These are phyloP conservation scores for Globia sparganii DNA, from an alignment of 2,888 invertebrate genomes.

Conservation along the genomic window DNA sequence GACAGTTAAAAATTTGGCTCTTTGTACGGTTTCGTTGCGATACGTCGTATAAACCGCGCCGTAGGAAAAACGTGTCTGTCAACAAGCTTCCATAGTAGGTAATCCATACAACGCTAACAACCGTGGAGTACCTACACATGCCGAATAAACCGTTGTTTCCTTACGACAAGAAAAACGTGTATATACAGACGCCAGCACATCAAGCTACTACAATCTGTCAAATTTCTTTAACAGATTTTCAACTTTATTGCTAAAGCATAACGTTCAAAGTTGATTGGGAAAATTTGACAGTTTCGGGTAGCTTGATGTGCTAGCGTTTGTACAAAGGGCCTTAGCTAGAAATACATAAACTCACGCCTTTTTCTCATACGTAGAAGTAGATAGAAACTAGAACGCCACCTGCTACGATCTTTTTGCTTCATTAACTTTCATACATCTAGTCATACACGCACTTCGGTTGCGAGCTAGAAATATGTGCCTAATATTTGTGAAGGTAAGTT, in stretches of 20 bases:
- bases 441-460: background rate
- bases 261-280: no score
- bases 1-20: background rate
- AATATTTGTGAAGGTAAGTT: background rate
- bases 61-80: background rate
- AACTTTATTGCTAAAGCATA: no score
- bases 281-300: no score
- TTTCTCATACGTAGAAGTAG: background rate
- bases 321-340: background rate
- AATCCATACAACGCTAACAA: background rate
- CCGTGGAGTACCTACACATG: no score
- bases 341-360: background rate
- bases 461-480: background rate
- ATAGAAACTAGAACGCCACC: background rate
- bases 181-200: background rate
- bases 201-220: no score
- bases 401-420: background rate
- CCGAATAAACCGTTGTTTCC: background rate
- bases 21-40: background rate
- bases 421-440: background rate
- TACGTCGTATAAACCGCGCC: background rate
- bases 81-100: background rate
- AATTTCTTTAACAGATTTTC: no score
- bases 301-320: no score
- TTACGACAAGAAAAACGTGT: background rate